Percentiles rank a stretch among this genome's conserved stretches.
phyloP scores from a whole-genome alignment of 1,140 invertebrate genomes.

The Elymnias hypermnestra region DNA sequence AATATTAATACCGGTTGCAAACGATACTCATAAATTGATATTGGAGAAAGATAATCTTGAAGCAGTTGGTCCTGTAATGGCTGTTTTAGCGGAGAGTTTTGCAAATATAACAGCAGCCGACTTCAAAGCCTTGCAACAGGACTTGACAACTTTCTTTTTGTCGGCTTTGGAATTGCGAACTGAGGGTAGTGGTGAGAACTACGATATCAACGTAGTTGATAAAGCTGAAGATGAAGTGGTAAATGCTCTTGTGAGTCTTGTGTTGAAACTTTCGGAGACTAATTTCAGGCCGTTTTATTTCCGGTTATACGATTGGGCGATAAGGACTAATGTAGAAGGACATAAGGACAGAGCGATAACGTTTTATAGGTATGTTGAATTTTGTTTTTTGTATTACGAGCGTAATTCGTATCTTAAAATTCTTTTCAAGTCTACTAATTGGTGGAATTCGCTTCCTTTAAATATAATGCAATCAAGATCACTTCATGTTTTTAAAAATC shows the following conservation, averaged over 20 bases:
- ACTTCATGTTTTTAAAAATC: no score
- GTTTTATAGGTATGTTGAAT: slow-evolving; percentile 82
- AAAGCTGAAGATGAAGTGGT: slow-evolving; percentile 83
- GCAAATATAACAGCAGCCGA: slow-evolving; percentile 77
- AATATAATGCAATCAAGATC: no score
- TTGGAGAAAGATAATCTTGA: slow-evolving; percentile 77
- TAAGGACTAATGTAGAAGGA: slow-evolving; percentile 75
- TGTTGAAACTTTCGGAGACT: slow-evolving; percentile 92
- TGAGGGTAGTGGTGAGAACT: slow-evolving; percentile 44
- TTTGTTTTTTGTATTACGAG: slow-evolving; percentile 4
- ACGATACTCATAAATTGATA: slow-evolving; percentile 80
- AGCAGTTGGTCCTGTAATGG: slow-evolving; percentile 84
- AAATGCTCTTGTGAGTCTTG: slow-evolving; percentile 84
- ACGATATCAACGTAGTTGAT: slow-evolving; percentile 52
- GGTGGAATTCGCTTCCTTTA: no score
- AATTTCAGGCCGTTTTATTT: slow-evolving; percentile 92
- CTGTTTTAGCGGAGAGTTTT: slow-evolving; percentile 84
- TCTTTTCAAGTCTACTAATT: no score
- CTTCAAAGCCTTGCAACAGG: slow-evolving; percentile 78
- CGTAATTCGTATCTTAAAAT: no score
- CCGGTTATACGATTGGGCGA: slow-evolving; percentile 91
- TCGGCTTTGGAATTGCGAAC: slow-evolving; percentile 84
- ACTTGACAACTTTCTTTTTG: slow-evolving; percentile 86
- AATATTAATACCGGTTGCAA: slow-evolving; percentile 86
- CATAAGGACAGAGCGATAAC: slow-evolving; percentile 82